These are phyloP conservation scores for Ips nitidus DNA, from an alignment of 1,140 invertebrate genomes.

Conservation along the genomic window DNA sequence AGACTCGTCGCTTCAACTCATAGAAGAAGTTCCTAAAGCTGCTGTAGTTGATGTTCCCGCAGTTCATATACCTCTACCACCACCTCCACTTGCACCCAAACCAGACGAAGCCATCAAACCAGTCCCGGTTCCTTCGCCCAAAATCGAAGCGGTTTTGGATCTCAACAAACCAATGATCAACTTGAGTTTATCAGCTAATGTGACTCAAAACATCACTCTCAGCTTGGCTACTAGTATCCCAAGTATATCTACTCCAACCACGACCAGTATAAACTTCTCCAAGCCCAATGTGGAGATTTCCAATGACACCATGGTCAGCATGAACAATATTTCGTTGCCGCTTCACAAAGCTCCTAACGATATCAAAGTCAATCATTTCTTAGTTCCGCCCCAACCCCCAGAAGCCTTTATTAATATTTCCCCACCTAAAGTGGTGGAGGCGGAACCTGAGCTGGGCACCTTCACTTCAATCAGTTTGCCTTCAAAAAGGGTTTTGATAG, in stretches of 20 bases:
- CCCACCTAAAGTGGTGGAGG: too few species aligned
- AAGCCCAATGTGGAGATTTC: conserved; percentile 23
- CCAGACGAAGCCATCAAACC: conserved; percentile 16
- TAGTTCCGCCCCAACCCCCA: not conserved
- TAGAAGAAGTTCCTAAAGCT: not conserved
- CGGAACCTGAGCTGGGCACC: too few species aligned
- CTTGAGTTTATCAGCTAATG: conserved; percentile 24
- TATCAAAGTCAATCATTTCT: not conserved
- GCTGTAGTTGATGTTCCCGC: not conserved
- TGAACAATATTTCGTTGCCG: conserved; percentile 13
- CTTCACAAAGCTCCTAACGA: not conserved
- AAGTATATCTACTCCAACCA: conserved; percentile 23
- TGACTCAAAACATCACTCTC: conserved; percentile 30
- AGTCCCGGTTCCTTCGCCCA: conserved; percentile 17
- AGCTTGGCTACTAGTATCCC: conserved; percentile 21
- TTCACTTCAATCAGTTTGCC: conserved; percentile 40
- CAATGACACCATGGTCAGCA: not conserved
- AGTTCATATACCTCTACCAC: conserved; percentile 30
- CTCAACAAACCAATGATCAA: conserved; percentile 28
- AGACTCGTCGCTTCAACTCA: conserved; percentile 5
- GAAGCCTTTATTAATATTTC: not conserved
- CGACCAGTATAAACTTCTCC: conserved; percentile 20
- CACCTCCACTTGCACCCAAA: not conserved
- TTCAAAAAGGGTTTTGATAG: conserved; percentile 36
- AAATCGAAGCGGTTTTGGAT: conserved; percentile 12